phyloP scores from a whole-genome alignment of 1,140 invertebrate species.

The Lamellibrachia luymesi region DNA sequence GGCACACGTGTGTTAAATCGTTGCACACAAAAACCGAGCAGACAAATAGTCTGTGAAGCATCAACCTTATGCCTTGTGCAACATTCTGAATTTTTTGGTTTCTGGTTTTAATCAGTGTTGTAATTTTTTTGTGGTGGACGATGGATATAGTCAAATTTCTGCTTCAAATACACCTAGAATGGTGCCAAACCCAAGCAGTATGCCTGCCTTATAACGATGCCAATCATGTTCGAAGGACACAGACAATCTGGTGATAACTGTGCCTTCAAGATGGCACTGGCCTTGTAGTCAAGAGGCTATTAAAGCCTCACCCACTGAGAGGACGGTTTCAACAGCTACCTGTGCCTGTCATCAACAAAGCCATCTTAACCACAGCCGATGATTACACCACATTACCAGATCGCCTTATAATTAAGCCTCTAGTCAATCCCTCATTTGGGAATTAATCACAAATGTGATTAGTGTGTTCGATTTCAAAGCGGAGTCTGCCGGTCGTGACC shows the following conservation, averaged over 20 bases:
- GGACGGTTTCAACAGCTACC: not conserved
- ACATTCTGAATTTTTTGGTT: not conserved
- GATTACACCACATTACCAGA: not conserved
- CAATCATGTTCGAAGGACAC: not conserved
- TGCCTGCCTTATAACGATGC: not conserved
- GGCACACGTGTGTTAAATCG: not conserved
- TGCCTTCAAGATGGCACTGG: not conserved
- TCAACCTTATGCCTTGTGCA: not conserved
- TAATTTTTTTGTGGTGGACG: not conserved
- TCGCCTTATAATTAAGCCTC: not conserved
- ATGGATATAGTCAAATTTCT: not conserved
- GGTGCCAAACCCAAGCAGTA: not conserved
- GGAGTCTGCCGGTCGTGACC: not conserved
- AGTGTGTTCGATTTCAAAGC: not conserved
- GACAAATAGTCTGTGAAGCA: not conserved
- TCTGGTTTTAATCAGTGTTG: not conserved
- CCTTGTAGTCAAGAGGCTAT: not conserved
- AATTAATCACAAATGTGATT: conserved; percentile 1
- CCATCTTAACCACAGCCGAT: not conserved
- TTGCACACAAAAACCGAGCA: not conserved
- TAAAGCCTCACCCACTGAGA: not conserved
- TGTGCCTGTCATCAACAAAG: not conserved
- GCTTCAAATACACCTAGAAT: not conserved
- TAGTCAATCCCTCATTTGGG: not conserved
- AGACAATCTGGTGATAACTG: not conserved